Evolutionary conservation across 1,140 invertebrate genomes (phyloP).

Genomic region (Hyposmocoma kahamanoa): DNA sequence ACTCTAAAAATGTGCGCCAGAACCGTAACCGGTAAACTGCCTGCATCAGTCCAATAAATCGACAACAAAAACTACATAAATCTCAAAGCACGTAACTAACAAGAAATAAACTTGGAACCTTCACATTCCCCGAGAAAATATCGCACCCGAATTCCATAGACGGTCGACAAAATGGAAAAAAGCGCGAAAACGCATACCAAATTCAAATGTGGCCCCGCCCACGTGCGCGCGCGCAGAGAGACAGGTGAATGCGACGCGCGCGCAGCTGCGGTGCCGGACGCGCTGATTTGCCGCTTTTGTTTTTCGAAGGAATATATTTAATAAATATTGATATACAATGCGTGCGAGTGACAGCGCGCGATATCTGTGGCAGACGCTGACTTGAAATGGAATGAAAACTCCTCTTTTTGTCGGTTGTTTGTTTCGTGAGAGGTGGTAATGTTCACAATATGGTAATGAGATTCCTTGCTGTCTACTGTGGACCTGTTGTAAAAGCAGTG

Average conservation of each 20-base stretch:
- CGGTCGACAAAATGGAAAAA: slow-evolving; percentile 51
- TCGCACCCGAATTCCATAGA: slow-evolving; percentile 67
- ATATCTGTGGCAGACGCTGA: too few species aligned
- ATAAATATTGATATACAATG: slow-evolving; percentile 51
- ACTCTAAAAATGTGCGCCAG: too few species aligned
- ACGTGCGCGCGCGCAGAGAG: slow-evolving; percentile 34
- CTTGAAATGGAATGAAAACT: slow-evolving; percentile 15
- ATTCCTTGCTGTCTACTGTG: too few species aligned
- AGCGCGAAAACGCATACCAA: slow-evolving; percentile 48
- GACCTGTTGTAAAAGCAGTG: too few species aligned
- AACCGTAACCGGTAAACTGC: slow-evolving; percentile 25
- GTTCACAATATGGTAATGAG: too few species aligned
- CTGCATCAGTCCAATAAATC: slow-evolving; percentile 46
- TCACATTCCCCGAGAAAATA: slow-evolving; percentile 63
- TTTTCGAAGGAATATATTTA: slow-evolving; percentile 53
- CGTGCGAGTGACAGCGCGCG: slow-evolving; percentile 30
- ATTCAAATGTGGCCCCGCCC: slow-evolving; percentile 34
- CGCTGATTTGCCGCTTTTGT: slow-evolving; percentile 46
- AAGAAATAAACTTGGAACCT: slow-evolving; percentile 52
- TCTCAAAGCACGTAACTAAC: slow-evolving; percentile 29
- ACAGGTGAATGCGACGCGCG: slow-evolving; percentile 60
- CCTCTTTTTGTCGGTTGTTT: slow-evolving; percentile 20
- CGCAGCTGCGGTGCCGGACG: slow-evolving; percentile 37
- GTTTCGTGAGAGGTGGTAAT: too few species aligned
- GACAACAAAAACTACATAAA: slow-evolving; percentile 45